These are phyloP conservation scores for Tachystola acroxantha DNA, from an alignment of 2,888 invertebrate genomes.

Conservation along the genomic window DNA sequence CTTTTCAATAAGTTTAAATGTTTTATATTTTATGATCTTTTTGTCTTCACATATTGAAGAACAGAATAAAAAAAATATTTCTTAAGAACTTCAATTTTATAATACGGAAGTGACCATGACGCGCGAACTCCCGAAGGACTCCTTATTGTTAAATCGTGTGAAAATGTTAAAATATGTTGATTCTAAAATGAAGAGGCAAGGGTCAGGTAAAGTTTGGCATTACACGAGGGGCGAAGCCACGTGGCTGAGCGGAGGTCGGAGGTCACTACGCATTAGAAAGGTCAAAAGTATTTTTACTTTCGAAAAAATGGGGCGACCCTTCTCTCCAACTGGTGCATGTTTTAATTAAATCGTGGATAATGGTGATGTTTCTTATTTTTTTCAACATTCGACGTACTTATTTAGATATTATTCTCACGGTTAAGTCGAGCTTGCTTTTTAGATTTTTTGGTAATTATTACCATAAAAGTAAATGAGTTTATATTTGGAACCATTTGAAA, in stretches of 20 bases:
- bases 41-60: too few relatives aligned
- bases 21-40: too few relatives aligned
- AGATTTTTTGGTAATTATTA: too few relatives aligned
- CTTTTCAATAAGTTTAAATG: too few relatives aligned
- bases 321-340: slow-evolving; percentile 21
- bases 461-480: too few relatives aligned
- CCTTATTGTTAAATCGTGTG: slow-evolving; percentile 30
- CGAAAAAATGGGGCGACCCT: slow-evolving; percentile 32
- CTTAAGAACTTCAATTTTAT: too few relatives aligned
- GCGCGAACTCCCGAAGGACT: slow-evolving; percentile 3
- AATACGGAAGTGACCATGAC: slow-evolving; percentile 15
- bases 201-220: slow-evolving; percentile 33
- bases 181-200: slow-evolving; percentile 38
- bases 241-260: slow-evolving; percentile 55
- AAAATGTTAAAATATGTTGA: slow-evolving; percentile 40
- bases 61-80: too few relatives aligned
- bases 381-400: too few relatives aligned
- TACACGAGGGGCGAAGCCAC: slow-evolving; percentile 37
- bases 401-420: too few relatives aligned
- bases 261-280: slow-evolving; percentile 45
- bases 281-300: slow-evolving; percentile 39
- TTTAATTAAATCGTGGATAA: neutral
- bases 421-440: too few relatives aligned
- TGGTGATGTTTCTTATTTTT: too few relatives aligned
- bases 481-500: too few relatives aligned